Conservation (phyloP, 2,113 vertebrate genomes). For the Nymphicus hollandicus region DNA sequence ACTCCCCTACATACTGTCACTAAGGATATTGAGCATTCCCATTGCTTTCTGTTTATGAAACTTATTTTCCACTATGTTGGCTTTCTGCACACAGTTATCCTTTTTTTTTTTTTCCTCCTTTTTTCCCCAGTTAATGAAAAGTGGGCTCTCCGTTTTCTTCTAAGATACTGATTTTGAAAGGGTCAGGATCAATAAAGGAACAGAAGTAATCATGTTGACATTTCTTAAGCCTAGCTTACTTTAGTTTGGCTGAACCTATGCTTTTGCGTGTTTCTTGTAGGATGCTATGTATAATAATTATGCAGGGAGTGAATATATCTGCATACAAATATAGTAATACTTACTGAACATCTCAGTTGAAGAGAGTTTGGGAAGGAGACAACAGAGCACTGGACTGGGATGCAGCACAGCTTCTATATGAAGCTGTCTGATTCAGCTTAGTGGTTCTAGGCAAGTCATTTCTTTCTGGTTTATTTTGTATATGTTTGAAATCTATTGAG, state of each 20-base stretch:
- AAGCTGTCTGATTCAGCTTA: neutral
- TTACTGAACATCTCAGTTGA: neutral
- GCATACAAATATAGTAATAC: neutral
- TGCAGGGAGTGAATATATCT: neutral
- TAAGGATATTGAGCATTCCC: slow-evolving; percentile 26
- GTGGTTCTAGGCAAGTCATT: neutral
- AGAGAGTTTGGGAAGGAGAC: neutral
- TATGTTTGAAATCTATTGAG: neutral
- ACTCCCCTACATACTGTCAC: neutral
- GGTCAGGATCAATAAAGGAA: neutral
- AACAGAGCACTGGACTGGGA: neutral
- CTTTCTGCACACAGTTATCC: neutral
- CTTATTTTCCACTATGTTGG: slow-evolving; percentile 7
- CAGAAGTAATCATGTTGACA: neutral
- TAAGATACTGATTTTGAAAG: neutral
- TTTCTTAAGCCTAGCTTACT: neutral
- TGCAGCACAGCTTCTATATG: neutral
- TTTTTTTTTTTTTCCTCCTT: neutral
- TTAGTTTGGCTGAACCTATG: neutral
- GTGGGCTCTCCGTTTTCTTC: neutral
- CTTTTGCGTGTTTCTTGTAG: neutral
- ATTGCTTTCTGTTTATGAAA: slow-evolving; percentile 45
- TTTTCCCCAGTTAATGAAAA: neutral
- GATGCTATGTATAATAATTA: neutral
- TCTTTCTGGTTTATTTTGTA: neutral